Base-by-base conservation (phyloP, 2,888 invertebrate species). In the Teleogryllus oceanicus region DNA sequence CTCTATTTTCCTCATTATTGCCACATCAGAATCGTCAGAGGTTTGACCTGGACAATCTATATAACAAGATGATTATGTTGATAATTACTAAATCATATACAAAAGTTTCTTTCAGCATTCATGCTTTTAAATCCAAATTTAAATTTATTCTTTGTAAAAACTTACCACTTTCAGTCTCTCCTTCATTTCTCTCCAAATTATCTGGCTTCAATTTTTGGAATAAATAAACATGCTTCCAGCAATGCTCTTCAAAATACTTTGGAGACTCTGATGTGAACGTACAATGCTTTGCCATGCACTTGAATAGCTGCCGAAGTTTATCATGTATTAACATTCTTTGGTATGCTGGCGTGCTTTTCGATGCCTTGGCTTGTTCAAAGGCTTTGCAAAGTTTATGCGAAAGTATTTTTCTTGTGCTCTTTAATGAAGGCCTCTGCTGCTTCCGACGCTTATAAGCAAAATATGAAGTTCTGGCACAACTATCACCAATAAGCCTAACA, bases 251-350 rank as follows among this genome's bases (percentile, higher is more conserved):
- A 82, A 89, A 89, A 2, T 85, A 82, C 0, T 84, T 80, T 2
- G 84, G 80, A 0, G 80, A 82, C 62, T 88, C 87, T 0, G 89
- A 88, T 0, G 89, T 86, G 81, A 87, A 91, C 2, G 85, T 83
- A 83, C 91, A 92, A n/a, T 85, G 84, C 4, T 85, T 86, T 5
- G 86, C 87, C 85, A 90, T 90, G 83, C 91, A 92, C 83, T 91
- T 91, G 83, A 88, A 91, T 16, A 90, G 84, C 74, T 89, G 87
- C 5, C 85, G 84, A 11, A 89, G 83, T 78, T 87, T 88, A 1
- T 83, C 82, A 2, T 85, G 84, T n/a, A 84, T 84, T 11, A 88
- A 82, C 87, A 90, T 87, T 49, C 75, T 50, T 13, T 81, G 51
- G 75, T 81, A 83, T 11, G 77, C 80, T 18, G 62, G 50, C 12